phyloP scores from a whole-genome alignment of 2,797 vertebrate species.

The Enteromius unitaeniatus region DNA sequence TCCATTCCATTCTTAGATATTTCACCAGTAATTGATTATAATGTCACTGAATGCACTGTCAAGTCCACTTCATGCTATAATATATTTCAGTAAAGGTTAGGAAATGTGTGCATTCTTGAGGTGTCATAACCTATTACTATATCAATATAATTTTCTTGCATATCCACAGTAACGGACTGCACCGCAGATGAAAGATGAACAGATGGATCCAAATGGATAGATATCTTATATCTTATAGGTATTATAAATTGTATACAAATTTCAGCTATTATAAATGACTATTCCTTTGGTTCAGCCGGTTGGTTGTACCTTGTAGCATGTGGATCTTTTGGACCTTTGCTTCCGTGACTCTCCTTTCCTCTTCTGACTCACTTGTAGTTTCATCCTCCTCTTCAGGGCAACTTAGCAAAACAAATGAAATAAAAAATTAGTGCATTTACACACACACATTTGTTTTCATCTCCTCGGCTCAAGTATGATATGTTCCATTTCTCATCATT shows the following conservation, averaged over 20 bases:
- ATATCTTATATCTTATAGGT: not conserved
- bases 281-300: not conserved
- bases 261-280: not conserved
- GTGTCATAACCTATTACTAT: not conserved
- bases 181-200: not conserved
- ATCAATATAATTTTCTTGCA: not conserved
- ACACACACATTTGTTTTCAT: not conserved
- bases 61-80: not conserved
- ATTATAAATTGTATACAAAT: not conserved
- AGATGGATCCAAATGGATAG: not conserved
- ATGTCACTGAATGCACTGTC: not conserved
- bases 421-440: not conserved
- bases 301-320: conserved; percentile 85
- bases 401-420: conserved; percentile 70
- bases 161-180: not conserved
- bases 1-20: not conserved
- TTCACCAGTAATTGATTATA: not conserved
- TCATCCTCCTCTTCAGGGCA: conserved; percentile 91
- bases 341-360: conserved; percentile 86
- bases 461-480: no score
- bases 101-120: not conserved
- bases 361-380: conserved; percentile 87
- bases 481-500: not conserved
- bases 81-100: not conserved
- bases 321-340: conserved; percentile 87